Evolutionary conservation across 2,888 invertebrate genomes (phyloP).

Genomic region (Kuschelorhynchus macadamiae): DNA sequence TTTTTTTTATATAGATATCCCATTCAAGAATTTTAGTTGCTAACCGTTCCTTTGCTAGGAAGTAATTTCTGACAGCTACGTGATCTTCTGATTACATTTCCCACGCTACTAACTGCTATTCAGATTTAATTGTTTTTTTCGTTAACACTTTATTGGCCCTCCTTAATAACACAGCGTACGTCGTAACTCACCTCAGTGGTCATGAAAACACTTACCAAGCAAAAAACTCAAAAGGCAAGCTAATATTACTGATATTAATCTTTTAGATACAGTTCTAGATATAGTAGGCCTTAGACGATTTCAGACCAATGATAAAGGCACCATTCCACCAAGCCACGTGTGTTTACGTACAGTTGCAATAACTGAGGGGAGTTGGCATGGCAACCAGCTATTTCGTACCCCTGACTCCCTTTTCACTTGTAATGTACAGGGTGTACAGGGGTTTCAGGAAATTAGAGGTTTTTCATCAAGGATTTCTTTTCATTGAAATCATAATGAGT

Average conservation of each 20-base stretch:
- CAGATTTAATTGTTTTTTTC: no score
- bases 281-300: conserved; percentile 28
- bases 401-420: conserved; percentile 27
- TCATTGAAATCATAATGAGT: no score
- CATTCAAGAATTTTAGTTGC: no score
- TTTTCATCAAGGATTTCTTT: not conserved
- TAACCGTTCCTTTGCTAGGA: no score
- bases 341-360: conserved; percentile 48
- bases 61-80: no score
- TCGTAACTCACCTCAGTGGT: not conserved
- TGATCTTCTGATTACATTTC: no score
- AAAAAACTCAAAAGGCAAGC: conserved; percentile 17
- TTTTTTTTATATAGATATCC: no score
- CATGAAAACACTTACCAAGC: conserved; percentile 25
- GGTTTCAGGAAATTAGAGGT: conserved; percentile 13
- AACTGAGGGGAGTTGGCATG: conserved; percentile 52
- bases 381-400: conserved; percentile 45
- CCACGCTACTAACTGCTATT: no score
- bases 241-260: conserved; percentile 26
- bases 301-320: conserved; percentile 20
- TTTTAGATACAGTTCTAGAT: conserved; percentile 38
- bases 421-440: conserved; percentile 27
- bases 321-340: conserved; percentile 37
- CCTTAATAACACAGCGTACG: no score
- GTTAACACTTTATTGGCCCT: no score